These are phyloP conservation scores for Antheraea mylitta DNA, from an alignment of 1,140 invertebrate species.

Conservation along the genomic window DNA sequence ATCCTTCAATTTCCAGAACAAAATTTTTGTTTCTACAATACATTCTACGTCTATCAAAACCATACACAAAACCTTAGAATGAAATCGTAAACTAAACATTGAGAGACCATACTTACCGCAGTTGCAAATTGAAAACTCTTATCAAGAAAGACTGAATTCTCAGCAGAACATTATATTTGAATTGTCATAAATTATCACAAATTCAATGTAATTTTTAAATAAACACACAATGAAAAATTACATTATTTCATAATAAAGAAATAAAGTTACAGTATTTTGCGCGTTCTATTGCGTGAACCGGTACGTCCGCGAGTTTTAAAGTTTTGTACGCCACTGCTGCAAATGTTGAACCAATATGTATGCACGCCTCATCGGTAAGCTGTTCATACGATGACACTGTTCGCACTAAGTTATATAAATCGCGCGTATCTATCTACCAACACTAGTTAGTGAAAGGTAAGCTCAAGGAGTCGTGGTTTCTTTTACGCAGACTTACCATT, in stretches of 20 bases:
- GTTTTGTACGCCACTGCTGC: conserved; percentile 46
- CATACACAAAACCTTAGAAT: conserved; percentile 2
- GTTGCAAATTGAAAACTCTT: conserved; percentile 35
- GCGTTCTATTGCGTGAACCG: conserved; percentile 21
- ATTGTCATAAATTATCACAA: conserved; percentile 19
- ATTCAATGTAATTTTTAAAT: not conserved
- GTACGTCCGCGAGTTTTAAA: conserved; percentile 32
- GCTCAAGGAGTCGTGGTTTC: conserved; percentile 1
- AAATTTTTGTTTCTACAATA: too few relatives aligned
- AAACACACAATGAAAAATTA: not conserved
- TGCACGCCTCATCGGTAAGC: conserved; percentile 35
- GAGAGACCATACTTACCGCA: conserved; percentile 34
- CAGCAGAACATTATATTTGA: conserved; percentile 25
- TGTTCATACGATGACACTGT: conserved; percentile 23
- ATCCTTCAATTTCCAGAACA: too few relatives aligned
- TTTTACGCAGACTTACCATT: too few relatives aligned
- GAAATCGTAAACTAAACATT: conserved; percentile 12
- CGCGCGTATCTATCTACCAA: conserved; percentile 4
- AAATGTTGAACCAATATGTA: conserved; percentile 13
- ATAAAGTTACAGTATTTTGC: not conserved
- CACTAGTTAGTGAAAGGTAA: conserved; percentile 32
- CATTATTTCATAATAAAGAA: too few relatives aligned
- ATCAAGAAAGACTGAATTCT: conserved; percentile 34
- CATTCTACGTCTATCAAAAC: conserved; percentile 10
- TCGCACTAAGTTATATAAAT: conserved; percentile 24